Evolutionary conservation across 2,888 invertebrate genomes (phyloP), one percentile per base, ranked within the genome.

Genomic region (Notodonta ziczac): DNA sequence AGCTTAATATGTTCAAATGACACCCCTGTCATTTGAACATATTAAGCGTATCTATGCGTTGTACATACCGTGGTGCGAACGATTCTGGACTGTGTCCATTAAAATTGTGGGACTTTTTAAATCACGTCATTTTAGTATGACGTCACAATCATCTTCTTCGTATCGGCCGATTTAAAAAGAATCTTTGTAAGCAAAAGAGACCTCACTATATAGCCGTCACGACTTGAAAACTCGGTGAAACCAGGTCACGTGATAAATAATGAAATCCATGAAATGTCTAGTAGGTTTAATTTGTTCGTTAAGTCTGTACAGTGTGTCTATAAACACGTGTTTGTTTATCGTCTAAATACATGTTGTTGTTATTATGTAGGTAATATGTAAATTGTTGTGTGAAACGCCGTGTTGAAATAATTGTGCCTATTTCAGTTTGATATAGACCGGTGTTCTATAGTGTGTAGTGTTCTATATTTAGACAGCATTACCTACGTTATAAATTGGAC

Each of bases 21-120:
- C n/a, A n/a, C n/a, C n/a, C n/a, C n/a, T n/a, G n/a, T 39, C 54
- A 54, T 54, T 39, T 39, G 39, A 39, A 54, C 13, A 9, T 53
- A 53, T 53, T 53, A 53, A 46, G 46, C 46, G 13, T n/a, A n/a
- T n/a, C n/a, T n/a, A 46, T 46, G n/a, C 2, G 46, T 10, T 46
- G 46, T 50, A 50, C 50, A 50, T 16, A 50, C 16, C 44, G 13
- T 3, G 44, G n/a, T n/a, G n/a, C 3, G 12, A 2, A 13, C 44
- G 44, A 46, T 10, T 4, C 46, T 46, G n/a, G n/a, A 46, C 13
- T 46, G 46, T 46, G 46, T n/a, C 46, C 46, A 46, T 46, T 0
- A 46, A 46, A 46, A n/a, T 10, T 6, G 46, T 46, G 9, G 46
- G 44, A 44, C 12, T 5, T 4, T n/a, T 46, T 13, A 13, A 12